phyloP scores from a whole-genome alignment of 2,797 vertebrate genomes.

The Poeciliopsis turneri region DNA sequence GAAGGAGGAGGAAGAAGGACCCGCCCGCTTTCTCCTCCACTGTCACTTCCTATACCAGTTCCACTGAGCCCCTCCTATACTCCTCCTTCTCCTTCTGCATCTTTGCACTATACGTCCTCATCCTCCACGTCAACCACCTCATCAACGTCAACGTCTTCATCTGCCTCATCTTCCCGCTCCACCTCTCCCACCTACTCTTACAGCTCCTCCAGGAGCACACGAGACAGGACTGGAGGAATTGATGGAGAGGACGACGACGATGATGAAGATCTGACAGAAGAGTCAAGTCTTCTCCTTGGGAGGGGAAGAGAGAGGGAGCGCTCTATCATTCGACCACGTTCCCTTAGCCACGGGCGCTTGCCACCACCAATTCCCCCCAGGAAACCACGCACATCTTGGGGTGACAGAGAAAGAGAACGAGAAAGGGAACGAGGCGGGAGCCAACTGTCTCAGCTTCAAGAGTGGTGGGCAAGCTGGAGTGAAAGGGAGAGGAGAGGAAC shows the following conservation, averaged over 20 bases:
- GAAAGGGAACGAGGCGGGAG: slow-evolving; percentile 81
- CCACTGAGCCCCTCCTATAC: slow-evolving; percentile 82
- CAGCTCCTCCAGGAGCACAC: slow-evolving; percentile 81
- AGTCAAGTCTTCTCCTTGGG: slow-evolving; percentile 85
- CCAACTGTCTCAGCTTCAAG: slow-evolving; percentile 83
- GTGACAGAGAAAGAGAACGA: slow-evolving; percentile 87
- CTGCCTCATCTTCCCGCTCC: slow-evolving; percentile 81
- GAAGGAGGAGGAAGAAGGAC: slow-evolving; percentile 78
- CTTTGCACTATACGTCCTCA: slow-evolving; percentile 81
- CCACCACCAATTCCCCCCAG: slow-evolving; percentile 84
- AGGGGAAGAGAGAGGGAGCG: slow-evolving; percentile 78
- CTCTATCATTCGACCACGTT: slow-evolving; percentile 80
- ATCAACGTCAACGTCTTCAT: slow-evolving; percentile 78
- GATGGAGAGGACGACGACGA: slow-evolving; percentile 84
- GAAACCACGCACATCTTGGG: slow-evolving; percentile 83
- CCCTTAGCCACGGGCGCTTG: slow-evolving; percentile 80
- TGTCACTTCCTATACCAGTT: slow-evolving; percentile 82
- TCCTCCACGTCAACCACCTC: slow-evolving; percentile 80
- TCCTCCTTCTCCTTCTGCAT: slow-evolving; percentile 82
- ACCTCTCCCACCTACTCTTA: slow-evolving; percentile 82
- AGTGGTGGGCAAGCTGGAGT: slow-evolving; percentile 86
- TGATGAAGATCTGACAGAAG: slow-evolving; percentile 83
- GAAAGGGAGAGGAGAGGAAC: slow-evolving; percentile 78
- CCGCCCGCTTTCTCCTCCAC: slow-evolving; percentile 81
- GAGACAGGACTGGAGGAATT: slow-evolving; percentile 76